Evolutionary conservation across 1,140 invertebrate genomes (phyloP), one percentile per base, ranked within the genome.

Genomic region (Drosophila mojavensis): DNA sequence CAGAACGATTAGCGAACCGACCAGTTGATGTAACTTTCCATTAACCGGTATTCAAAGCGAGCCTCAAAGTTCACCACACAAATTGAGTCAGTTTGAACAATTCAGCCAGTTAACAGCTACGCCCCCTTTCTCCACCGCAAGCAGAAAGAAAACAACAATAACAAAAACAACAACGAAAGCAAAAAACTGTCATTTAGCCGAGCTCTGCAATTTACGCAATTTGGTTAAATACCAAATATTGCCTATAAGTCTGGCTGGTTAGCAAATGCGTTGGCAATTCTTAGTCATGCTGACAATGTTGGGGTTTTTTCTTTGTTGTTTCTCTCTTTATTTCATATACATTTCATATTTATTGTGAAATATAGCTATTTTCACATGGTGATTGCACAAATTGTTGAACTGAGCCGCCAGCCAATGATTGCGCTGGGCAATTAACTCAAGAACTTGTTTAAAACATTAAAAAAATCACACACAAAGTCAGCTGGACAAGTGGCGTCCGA

Each of bases 211-310:
- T 72, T 72, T 68, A 7, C 30, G 36, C 47, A 60, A 60, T 33
- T 61, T 61, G 33, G n/a, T 11, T n/a, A 30, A 56, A 65, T 39
- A 39, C 36, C 17, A 47, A 47, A 45, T 63, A 55, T 53, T 54
- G 55, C n/a, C 55, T 30, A 26, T 30, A 36, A 17, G 56, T 61
- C 58, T 62, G n/a, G 47, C 11, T n/a, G 64, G 36, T 60, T 39
- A 39, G 4, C 36, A 36, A 41, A 30, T 65, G 47, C 36, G 56
- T 48, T 67, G 56, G 58, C 62, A 76, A 56, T 65, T 78, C 70
- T 79, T 79, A 79, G 75, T 78, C 78, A 78, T 47, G 50, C 65
- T 56, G 63, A 64, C 55, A 53, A 65, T 77, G 77, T 63, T 77
- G 77, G 73, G 69, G 64, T 68, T 64, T 26, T 51, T 67, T 64